Percentiles rank a stretch among this genome's conserved stretches.
Conservation (phyloP, 2,113 vertebrate species). For the Callocephalon fimbriatum region DNA sequence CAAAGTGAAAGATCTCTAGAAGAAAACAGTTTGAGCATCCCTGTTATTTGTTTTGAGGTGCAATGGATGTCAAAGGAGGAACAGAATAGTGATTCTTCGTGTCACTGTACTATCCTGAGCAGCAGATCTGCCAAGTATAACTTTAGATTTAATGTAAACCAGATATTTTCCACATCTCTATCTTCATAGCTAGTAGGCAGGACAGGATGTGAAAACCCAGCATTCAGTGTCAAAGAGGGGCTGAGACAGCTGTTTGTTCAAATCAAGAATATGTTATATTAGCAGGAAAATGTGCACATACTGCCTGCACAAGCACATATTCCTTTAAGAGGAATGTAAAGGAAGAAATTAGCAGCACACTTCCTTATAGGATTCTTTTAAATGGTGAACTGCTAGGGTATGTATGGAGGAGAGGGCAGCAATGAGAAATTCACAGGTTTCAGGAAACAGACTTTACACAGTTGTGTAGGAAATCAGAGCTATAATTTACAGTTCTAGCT, state of each 20-base stretch:
- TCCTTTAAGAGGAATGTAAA: background rate
- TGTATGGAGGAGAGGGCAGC: background rate
- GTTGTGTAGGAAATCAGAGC: background rate
- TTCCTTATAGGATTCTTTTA: background rate
- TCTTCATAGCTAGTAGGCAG: background rate
- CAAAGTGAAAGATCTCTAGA: background rate
- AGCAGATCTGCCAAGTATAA: background rate
- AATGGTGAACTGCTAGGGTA: background rate
- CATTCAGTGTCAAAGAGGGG: background rate
- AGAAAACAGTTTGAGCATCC: background rate
- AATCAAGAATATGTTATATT: background rate
- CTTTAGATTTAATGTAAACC: background rate
- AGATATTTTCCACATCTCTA: background rate
- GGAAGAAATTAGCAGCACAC: background rate
- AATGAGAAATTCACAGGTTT: background rate
- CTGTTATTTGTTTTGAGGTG: background rate
- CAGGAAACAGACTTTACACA: background rate
- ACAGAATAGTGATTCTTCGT: background rate
- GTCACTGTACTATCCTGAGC: background rate
- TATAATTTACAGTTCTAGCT: background rate
- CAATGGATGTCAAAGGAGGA: background rate
- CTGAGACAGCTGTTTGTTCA: background rate
- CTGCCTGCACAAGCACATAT: background rate
- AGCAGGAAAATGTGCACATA: background rate
- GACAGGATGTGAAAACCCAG: background rate